phyloP scores from a whole-genome alignment of 2,888 invertebrate species.

The Dichetophora obliterata region DNA sequence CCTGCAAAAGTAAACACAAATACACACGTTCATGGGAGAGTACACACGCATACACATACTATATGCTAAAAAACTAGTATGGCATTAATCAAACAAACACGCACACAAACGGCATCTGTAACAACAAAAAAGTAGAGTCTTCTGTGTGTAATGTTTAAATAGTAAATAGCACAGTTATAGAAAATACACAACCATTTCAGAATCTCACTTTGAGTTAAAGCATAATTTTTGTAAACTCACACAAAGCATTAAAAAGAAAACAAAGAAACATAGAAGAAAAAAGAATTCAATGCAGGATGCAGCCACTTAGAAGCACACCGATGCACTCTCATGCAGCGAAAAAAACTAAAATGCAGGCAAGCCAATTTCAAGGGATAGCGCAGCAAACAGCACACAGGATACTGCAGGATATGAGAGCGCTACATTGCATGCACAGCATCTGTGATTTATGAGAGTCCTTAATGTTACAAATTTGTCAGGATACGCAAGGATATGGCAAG shows the following conservation, averaged over 20 bases:
- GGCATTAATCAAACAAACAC: neutral
- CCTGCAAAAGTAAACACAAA: neutral
- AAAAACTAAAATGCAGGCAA: neutral
- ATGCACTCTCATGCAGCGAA: neutral
- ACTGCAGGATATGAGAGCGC: neutral
- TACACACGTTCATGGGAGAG: too few relatives aligned
- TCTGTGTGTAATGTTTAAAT: slow-evolving; percentile 13
- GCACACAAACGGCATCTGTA: neutral
- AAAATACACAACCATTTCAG: slow-evolving; percentile 13
- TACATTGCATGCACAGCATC: slow-evolving; percentile 48
- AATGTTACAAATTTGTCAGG: slow-evolving; percentile 63
- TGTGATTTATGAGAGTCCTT: slow-evolving; percentile 65
- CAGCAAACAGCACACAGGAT: neutral
- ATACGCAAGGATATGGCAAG: slow-evolving; percentile 59
- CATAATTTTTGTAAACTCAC: slow-evolving; percentile 1
- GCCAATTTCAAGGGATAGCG: neutral
- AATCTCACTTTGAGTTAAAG: slow-evolving; percentile 5
- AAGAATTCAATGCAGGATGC: slow-evolving; percentile 9
- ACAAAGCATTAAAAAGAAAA: neutral
- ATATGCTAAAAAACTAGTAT: neutral
- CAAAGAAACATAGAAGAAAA: neutral
- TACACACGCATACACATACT: slow-evolving; percentile 7
- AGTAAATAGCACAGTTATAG: slow-evolving; percentile 14
- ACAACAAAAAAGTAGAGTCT: neutral
- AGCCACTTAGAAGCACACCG: slow-evolving; percentile 16